These are phyloP conservation scores for Hirtodrosophila alboralis DNA, from an alignment of 2,888 invertebrate species.

Conservation along the genomic window DNA sequence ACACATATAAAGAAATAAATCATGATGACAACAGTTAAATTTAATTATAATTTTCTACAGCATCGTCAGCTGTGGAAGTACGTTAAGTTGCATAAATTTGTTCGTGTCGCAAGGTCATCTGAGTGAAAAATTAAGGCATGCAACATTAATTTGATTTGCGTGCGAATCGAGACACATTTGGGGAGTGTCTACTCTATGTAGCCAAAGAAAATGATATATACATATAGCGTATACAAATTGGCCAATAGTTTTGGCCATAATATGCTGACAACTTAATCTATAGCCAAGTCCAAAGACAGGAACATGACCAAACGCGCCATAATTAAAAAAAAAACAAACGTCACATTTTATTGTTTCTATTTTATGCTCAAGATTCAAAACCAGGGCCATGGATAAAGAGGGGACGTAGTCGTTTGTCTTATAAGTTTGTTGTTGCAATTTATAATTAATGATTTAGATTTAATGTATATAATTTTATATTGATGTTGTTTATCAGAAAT, in stretches of 20 bases:
- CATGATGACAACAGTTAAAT: conserved; percentile 80
- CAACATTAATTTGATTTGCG: conserved; percentile 80
- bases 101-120: conserved; percentile 71
- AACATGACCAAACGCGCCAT: conserved; percentile 62
- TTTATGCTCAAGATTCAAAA: conserved; percentile 19
- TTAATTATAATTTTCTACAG: conserved; percentile 72
- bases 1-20: conserved; percentile 60
- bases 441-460: too few species aligned
- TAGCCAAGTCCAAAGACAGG: conserved; percentile 56
- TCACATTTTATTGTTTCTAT: conserved; percentile 55
- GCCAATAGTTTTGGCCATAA: conserved; percentile 56
- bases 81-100: conserved; percentile 59
- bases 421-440: background rate
- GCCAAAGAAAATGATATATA: conserved; percentile 9
- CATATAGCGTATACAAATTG: conserved; percentile 48
- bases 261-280: conserved; percentile 74
- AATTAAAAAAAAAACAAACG: conserved; percentile 75
- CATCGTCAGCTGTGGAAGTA: conserved; percentile 37
- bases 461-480: too few species aligned
- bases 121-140: conserved; percentile 70
- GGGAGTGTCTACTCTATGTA: conserved; percentile 36
- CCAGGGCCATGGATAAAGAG: conserved; percentile 31
- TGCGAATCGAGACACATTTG: conserved; percentile 61
- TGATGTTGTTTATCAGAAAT: too few species aligned
- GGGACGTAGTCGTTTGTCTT: conserved; percentile 7